A percentile compares a stretch with the other conserved stretches of the same genome.
phyloP scores from a whole-genome alignment of 2,113 vertebrate species.

The Onychorhynchus coronatus region DNA sequence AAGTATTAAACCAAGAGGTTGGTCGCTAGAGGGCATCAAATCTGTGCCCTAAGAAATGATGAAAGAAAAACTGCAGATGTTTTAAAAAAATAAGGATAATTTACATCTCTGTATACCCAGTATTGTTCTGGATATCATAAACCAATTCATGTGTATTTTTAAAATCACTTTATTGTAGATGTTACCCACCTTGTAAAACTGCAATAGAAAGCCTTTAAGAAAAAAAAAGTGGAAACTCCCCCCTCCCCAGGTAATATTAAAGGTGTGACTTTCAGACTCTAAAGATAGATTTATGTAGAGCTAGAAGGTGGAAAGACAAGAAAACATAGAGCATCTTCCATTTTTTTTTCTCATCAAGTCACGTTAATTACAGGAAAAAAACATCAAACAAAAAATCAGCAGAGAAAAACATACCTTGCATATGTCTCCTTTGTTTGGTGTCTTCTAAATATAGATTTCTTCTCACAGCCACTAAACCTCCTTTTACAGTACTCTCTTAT shows the following conservation, averaged over 20 bases:
- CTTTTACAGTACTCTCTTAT: not conserved
- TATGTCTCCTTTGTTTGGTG: not conserved
- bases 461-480: not conserved
- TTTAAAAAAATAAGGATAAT: not conserved
- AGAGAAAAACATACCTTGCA: not conserved
- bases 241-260: not conserved
- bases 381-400: not conserved
- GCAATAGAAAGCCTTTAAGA: not conserved
- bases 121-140: not conserved
- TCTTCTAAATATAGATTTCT: not conserved
- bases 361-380: not conserved
- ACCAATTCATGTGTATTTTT: not conserved
- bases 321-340: not conserved
- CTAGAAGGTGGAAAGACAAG: not conserved
- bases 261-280: not conserved
- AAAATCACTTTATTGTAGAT: not conserved
- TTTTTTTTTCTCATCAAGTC: not conserved
- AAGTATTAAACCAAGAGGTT: not conserved
- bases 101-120: not conserved
- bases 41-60: constrained; percentile 13
- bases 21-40: constrained; percentile 17
- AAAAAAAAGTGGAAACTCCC: no score
- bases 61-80: not conserved
- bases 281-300: not conserved
- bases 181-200: not conserved